Conservation (phyloP, 2,797 vertebrate species). For the Amphiprion clarkii region DNA sequence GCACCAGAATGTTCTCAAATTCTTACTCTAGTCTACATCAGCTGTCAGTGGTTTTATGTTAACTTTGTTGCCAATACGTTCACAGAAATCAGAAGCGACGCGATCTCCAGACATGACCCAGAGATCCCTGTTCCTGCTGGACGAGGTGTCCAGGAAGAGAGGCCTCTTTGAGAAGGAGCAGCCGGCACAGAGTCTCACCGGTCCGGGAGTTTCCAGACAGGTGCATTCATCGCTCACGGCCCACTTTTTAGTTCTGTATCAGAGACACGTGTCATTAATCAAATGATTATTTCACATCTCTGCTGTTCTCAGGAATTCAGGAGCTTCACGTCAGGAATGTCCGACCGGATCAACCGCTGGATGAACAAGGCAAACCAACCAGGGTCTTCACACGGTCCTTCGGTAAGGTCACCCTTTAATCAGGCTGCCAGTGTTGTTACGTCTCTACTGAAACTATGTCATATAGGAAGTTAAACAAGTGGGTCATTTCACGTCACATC, state of each 20-base stretch:
- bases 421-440: background rate
- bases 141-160: constrained; percentile 92
- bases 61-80: background rate
- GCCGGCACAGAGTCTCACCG: constrained; percentile 45
- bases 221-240: constrained; percentile 63
- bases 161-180: constrained; percentile 91
- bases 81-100: constrained; percentile 86
- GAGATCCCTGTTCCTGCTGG: constrained; percentile 83
- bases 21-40: background rate
- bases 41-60: background rate
- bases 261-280: background rate
- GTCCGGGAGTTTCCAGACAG: constrained; percentile 75
- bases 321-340: constrained; percentile 85
- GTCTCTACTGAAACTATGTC: background rate
- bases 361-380: constrained; percentile 82
- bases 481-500: too few species aligned
- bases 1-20: background rate
- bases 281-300: background rate
- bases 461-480: background rate
- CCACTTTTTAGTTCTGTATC: background rate
- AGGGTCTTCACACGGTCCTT: constrained; percentile 57
- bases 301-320: constrained; percentile 82
- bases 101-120: constrained; percentile 80
- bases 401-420: constrained; percentile 61
- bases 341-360: constrained; percentile 90